These are phyloP conservation scores for Empidonax alnorum DNA, from an alignment of 2,113 vertebrate genomes.

Conservation along the genomic window DNA sequence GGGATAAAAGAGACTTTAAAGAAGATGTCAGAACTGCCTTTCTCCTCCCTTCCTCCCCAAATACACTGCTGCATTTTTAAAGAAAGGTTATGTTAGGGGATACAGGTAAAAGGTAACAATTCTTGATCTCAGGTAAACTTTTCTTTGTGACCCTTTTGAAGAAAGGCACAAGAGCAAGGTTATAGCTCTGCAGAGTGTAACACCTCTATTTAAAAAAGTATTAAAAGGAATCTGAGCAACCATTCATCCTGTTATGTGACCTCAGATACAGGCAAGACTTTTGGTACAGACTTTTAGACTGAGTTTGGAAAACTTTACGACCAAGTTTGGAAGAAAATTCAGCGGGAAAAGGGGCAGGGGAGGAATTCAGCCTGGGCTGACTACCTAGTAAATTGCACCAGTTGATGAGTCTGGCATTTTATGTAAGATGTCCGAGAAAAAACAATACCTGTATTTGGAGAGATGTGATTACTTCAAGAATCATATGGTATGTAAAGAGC, in stretches of 20 bases:
- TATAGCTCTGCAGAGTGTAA: neutral
- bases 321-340: neutral
- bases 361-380: neutral
- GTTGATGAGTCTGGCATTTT: neutral
- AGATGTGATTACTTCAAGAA: neutral
- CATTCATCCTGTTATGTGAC: neutral
- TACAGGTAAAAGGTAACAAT: neutral
- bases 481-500: neutral
- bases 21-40: neutral
- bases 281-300: neutral
- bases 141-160: neutral
- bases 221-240: neutral
- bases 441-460: neutral
- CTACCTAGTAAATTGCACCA: neutral
- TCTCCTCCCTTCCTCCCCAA: neutral
- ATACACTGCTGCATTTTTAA: neutral
- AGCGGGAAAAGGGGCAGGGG: neutral
- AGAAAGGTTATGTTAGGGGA: neutral
- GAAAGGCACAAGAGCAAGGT: neutral
- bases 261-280: neutral
- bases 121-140: neutral
- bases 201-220: neutral
- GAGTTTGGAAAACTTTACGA: neutral
- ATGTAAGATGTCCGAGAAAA: neutral
- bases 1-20: neutral